Evolutionary conservation across 2,888 invertebrate genomes (phyloP).

Genomic region (Brachycybe producta): DNA sequence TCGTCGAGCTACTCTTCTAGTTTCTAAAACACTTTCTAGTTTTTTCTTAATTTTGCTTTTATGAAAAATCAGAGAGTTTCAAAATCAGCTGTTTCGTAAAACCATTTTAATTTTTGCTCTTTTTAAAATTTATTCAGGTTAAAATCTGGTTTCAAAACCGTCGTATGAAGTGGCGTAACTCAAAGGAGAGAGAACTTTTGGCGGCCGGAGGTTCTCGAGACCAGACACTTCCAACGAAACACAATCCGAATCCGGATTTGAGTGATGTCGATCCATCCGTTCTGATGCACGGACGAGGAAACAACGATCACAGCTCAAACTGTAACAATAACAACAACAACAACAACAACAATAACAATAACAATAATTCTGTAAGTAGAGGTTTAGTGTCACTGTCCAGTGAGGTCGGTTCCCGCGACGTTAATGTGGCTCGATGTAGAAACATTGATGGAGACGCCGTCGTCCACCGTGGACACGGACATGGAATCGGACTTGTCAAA

Average conservation of each 20-base stretch:
- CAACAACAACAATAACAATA: background rate
- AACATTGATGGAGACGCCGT: background rate
- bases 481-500: background rate
- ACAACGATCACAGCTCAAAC: background rate
- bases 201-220: conserved; percentile 88
- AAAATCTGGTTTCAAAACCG: conserved; percentile 94
- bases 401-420: too few relatives aligned
- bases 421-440: too few relatives aligned
- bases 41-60: too few relatives aligned
- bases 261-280: conserved; percentile 46
- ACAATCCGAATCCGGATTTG: conserved; percentile 88
- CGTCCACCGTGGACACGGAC: background rate
- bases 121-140: too few relatives aligned
- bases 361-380: too few relatives aligned
- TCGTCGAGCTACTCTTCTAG: too few relatives aligned
- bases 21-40: too few relatives aligned
- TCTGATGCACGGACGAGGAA: background rate
- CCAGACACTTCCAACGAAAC: conserved; percentile 89
- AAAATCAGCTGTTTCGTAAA: too few relatives aligned
- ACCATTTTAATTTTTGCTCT: too few relatives aligned
- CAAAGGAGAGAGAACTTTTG: conserved; percentile 85
- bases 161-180: conserved; percentile 98
- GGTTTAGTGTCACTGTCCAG: too few relatives aligned
- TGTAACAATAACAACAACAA: background rate
- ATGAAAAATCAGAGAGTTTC: too few relatives aligned